Evolutionary conservation across 2,888 invertebrate species (phyloP).

Genomic region (Octonoba sinensis): DNA sequence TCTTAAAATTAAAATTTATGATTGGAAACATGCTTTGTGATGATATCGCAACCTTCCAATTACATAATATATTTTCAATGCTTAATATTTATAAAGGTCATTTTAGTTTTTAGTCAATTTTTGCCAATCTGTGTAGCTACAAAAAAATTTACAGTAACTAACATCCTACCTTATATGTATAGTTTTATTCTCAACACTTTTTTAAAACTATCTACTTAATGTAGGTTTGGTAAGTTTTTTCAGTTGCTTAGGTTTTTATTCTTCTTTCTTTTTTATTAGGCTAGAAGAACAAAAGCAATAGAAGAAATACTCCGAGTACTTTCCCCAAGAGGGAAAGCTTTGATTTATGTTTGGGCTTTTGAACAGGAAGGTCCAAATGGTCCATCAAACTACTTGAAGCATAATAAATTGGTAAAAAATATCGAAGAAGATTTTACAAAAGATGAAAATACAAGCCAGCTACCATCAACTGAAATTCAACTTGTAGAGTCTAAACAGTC

Average conservation of each 20-base stretch:
- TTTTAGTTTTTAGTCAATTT: too few relatives aligned
- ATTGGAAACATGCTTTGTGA: too few relatives aligned
- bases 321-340: constrained; percentile 79
- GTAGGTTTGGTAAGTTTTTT: too few relatives aligned
- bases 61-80: too few relatives aligned
- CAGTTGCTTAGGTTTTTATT: not conserved
- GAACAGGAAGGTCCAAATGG: constrained; percentile 81
- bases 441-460: constrained; percentile 65
- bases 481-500: constrained; percentile 7
- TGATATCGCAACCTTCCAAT: too few relatives aligned
- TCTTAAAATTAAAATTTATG: too few relatives aligned
- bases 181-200: too few relatives aligned
- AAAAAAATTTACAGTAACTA: too few relatives aligned
- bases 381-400: constrained; percentile 81
- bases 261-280: constrained; percentile 71
- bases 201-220: too few relatives aligned
- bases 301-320: constrained; percentile 83
- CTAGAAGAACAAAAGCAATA: constrained; percentile 82
- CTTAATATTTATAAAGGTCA: too few relatives aligned
- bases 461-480: constrained; percentile 58
- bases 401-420: constrained; percentile 72
- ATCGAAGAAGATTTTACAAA: constrained; percentile 68
- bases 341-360: constrained; percentile 97
- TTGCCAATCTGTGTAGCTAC: too few relatives aligned
- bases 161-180: too few relatives aligned